Conservation (phyloP, 2,888 invertebrate species). For the Blera fallax region DNA sequence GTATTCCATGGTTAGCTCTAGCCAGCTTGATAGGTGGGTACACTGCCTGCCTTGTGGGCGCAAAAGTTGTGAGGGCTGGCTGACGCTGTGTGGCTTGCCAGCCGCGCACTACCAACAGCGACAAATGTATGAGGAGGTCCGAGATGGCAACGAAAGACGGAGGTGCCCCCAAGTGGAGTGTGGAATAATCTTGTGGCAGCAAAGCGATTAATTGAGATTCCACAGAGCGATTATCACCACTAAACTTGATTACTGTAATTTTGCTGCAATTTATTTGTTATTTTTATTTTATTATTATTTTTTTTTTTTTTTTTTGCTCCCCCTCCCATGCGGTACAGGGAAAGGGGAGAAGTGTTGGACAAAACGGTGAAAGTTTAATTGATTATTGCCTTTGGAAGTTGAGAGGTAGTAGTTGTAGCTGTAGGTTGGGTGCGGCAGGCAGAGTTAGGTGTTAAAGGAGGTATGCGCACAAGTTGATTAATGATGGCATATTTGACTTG, state of each 20-base stretch:
- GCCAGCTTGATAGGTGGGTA: conserved; percentile 35
- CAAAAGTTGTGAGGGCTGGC: conserved; percentile 62
- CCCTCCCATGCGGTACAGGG: too few species aligned
- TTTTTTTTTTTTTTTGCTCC: not conserved
- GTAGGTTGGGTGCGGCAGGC: conserved; percentile 39
- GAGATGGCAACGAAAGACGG: not conserved
- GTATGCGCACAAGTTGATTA: conserved; percentile 45
- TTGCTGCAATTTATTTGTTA: conserved; percentile 72
- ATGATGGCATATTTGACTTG: conserved; percentile 59
- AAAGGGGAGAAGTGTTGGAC: conserved; percentile 37
- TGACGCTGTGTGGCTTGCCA: conserved; percentile 45
- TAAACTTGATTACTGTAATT: conserved; percentile 75
- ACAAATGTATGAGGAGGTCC: not conserved
- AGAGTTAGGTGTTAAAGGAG: conserved; percentile 54
- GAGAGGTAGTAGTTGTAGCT: conserved; percentile 9
- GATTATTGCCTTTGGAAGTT: conserved; percentile 63
- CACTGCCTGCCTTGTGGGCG: conserved; percentile 53
- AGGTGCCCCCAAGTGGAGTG: conserved; percentile 15
- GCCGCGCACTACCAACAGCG: too few species aligned
- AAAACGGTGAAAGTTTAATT: conserved; percentile 71
- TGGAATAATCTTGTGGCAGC: conserved; percentile 71
- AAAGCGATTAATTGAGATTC: conserved; percentile 74
- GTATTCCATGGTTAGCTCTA: conserved; percentile 63
- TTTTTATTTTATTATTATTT: conserved; percentile 34
- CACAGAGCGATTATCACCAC: conserved; percentile 74